Base-by-base conservation (phyloP, 2,888 invertebrate species). In the Palloptera scutellata region DNA sequence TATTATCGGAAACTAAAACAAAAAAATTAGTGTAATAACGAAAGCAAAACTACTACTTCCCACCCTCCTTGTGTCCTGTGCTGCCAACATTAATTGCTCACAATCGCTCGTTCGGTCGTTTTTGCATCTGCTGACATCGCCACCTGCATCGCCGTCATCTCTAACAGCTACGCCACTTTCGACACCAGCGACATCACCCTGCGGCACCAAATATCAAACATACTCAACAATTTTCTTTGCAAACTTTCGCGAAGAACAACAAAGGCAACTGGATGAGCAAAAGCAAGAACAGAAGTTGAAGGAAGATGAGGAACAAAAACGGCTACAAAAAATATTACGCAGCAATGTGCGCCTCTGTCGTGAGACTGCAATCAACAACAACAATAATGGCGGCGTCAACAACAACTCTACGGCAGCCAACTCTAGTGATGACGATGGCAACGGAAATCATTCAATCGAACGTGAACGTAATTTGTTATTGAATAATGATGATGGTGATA, bases 201-300 rank as follows among this genome's bases (percentile, higher is more conserved):
- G 83, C 68, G 83, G 81, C 74, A 83, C 81, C 69, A 83, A 83
- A 70, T 81, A 81, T 70, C 79, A 83, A 68, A 81, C 83, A 52
- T 81, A 81, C 68, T 82, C 83, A 65, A 79, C 81, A 70, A 81
- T 83, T 72, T 83, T 83, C 75, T 83, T 83, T 73, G 83, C 82
- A 73, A 83, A 81, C 71, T 83, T 82, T 68, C 80, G 81, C 61
- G 81, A 83, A 74, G 72, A 74, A 53, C 72, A 75, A 51, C 72
- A 71, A 43, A 63, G 73, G 19, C 69, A 70, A 20, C 70, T 67
- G 63, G 62, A 68, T 61, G 60, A 73, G 62, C 17, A 72, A 58
- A 57, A 73, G 64, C 64, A 72, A 65, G 11, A 66, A 42, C 67
- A 69, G 40, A 61, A 72, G 70, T 30, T 30, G 30, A 30, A 30